Evolutionary conservation across 2,888 invertebrate genomes (phyloP).

Genomic region (Stomorhina lunata): DNA sequence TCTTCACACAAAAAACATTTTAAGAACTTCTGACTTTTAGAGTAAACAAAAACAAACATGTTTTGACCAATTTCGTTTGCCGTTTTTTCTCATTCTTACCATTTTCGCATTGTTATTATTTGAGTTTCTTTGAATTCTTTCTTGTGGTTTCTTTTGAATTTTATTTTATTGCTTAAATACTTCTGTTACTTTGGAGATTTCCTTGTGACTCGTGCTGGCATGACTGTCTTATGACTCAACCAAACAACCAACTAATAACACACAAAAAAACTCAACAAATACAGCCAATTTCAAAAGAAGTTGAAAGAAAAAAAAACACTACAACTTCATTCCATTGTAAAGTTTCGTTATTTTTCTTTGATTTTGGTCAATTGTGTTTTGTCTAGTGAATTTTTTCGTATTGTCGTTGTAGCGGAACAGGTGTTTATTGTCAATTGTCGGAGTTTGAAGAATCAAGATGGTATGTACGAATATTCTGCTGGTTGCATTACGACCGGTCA

Average conservation of each 20-base stretch:
- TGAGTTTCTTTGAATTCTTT: conserved; percentile 50
- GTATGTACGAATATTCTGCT: no score
- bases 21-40: conserved; percentile 24
- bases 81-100: conserved; percentile 6
- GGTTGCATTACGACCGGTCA: not conserved
- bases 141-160: conserved; percentile 49
- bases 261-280: conserved; percentile 9
- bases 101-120: conserved; percentile 37
- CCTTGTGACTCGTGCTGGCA: conserved; percentile 64
- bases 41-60: conserved; percentile 52
- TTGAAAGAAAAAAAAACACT: not conserved
- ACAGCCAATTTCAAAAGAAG: conserved; percentile 28
- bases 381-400: conserved; percentile 29
- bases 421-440: conserved; percentile 53
- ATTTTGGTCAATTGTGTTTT: conserved; percentile 44
- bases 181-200: conserved; percentile 64
- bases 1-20: not conserved
- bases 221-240: conserved; percentile 61
- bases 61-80: conserved; percentile 55
- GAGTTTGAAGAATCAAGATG: conserved; percentile 29
- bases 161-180: conserved; percentile 49
- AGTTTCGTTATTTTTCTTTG: not conserved
- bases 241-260: conserved; percentile 12
- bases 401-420: conserved; percentile 53
- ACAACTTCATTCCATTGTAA: conserved; percentile 24